Conservation (phyloP, 1,140 invertebrate species). For the Eumeta japonica region DNA sequence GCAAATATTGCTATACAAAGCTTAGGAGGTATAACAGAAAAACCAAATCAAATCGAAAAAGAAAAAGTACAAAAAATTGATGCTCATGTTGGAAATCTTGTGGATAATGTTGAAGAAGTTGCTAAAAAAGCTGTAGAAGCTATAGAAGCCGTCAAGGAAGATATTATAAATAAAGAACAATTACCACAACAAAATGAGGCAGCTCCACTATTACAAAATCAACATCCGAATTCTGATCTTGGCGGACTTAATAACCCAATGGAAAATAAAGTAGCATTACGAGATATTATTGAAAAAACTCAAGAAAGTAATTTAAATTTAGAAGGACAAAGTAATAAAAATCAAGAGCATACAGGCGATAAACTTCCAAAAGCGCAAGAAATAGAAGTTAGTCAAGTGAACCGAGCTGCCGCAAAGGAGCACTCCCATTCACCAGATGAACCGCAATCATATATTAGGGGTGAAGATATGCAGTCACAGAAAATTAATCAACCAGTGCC, state of each 20-base stretch:
- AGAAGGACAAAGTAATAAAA: constrained; percentile 5
- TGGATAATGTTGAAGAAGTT: constrained; percentile 18
- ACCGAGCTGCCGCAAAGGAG: constrained; percentile 12
- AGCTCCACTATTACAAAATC: neutral
- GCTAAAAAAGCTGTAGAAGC: constrained; percentile 37
- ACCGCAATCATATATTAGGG: constrained; percentile 40
- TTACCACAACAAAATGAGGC: no score
- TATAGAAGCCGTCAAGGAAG: constrained; percentile 38
- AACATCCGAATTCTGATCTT: neutral
- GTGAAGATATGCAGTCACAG: constrained; percentile 32
- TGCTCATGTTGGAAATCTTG: constrained; percentile 35
- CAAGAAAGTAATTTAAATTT: no score
- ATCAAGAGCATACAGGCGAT: no score
- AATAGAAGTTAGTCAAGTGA: constrained; percentile 7
- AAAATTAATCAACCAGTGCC: constrained; percentile 3
- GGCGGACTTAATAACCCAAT: neutral
- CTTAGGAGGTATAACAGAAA: constrained; percentile 17
- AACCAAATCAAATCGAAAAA: constrained; percentile 27
- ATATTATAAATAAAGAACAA: no score
- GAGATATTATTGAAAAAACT: neutral
- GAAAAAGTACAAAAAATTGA: no score
- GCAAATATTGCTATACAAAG: constrained; percentile 51
- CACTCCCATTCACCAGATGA: constrained; percentile 36
- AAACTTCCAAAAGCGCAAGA: neutral
- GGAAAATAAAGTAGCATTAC: neutral